Base-by-base conservation (phyloP, 2,113 vertebrate genomes). In the Chitala chitala region DNA sequence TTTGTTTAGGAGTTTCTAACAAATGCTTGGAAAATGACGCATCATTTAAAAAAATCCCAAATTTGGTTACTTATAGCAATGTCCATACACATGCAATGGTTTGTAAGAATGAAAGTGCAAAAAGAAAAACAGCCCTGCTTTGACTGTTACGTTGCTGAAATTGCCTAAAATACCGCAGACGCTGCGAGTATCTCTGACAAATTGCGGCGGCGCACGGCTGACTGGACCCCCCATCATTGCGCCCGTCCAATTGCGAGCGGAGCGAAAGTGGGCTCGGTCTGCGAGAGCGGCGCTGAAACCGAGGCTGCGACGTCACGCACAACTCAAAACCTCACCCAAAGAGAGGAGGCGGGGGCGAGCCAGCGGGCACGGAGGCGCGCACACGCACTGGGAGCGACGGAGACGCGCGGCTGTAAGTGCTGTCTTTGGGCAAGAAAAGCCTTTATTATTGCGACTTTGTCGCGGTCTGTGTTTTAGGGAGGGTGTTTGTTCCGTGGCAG, bases 301-400 rank as follows among this genome's bases (percentile, higher is more conserved):
- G 75, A 76, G 75, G 75, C 75, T 71, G 75, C 59, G 26, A 76
- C 75, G 75, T 76, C 75, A 76, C 38, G 69, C 69, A 54, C 36
- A 76, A 72, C 69, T 72, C 69, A 42, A 53, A 72, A 76, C 75
- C 75, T 72, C 75, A 65, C 75, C 75, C 75, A 63, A 56, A 56
- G 26, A n/a, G n/a, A n/a, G n/a, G n/a, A 51, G 46, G 55, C 55
- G 69, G 65, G 59, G 29, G 69, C 56, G 58, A 72, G 69, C 29
- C 40, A 63, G 69, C 48, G 50, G 58, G 29, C 66, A 42, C 69
- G 29, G 69, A 24, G 54, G 55, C 29, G n/a, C n/a, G 66, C 66
- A 61, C 42, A 75, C 54, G 40, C 24, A 50, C 48, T 24, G 65
- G 59, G 24, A 42, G 40, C 68, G 69, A 76, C 42, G 42, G 64